These are phyloP conservation scores for Halichondria panicea DNA, from an alignment of 37 sponge, comb jelly and placozoan species.

Conservation along the genomic window DNA sequence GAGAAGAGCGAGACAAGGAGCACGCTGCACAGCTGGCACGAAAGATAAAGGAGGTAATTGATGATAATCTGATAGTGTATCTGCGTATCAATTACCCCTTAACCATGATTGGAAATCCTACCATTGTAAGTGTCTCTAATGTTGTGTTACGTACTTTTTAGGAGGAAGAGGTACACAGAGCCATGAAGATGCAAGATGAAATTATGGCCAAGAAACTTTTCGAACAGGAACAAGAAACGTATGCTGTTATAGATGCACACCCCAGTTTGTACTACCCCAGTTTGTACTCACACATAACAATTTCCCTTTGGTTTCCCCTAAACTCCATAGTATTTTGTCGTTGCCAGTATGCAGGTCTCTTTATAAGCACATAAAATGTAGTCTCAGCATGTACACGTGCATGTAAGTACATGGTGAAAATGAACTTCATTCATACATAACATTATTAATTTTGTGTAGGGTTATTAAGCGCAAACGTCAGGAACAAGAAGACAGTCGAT, in stretches of 20 bases:
- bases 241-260: neutral
- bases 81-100: neutral
- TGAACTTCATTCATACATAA: too few relatives aligned
- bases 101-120: neutral
- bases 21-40: constrained; percentile 24
- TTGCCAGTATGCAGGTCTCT: neutral
- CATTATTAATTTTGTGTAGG: neutral
- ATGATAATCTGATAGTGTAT: too few relatives aligned
- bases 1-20: constrained; percentile 18
- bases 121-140: neutral
- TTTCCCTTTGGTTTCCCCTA: neutral
- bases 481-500: neutral
- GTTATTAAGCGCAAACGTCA: neutral
- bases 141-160: neutral
- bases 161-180: constrained; percentile 49
- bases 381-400: neutral
- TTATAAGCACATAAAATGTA: neutral
- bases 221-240: constrained; percentile 19
- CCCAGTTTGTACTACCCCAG: neutral
- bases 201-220: constrained; percentile 35
- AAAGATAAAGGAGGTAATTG: constrained; percentile 23
- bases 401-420: too few relatives aligned
- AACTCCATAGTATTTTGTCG: too few relatives aligned
- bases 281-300: neutral
- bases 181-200: constrained; percentile 59